Evolutionary conservation across 2,113 vertebrate genomes (phyloP).

Genomic region (Pitta sordida): DNA sequence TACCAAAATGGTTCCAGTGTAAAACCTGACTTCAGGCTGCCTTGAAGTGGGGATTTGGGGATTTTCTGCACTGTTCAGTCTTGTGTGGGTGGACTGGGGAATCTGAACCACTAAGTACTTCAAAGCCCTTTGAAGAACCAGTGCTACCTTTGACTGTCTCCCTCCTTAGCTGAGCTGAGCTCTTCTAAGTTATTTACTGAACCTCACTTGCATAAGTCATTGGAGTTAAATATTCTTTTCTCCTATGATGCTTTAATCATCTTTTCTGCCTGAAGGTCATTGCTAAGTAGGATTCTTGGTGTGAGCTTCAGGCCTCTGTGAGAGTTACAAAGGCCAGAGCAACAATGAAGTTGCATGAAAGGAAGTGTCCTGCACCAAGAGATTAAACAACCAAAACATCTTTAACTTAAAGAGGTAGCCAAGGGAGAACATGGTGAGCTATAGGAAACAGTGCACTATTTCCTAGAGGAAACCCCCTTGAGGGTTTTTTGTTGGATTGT

Average conservation of each 20-base stretch:
- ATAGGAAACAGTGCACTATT: not conserved
- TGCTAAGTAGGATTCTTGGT: not conserved
- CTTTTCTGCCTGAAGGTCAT: not conserved
- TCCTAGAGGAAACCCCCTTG: not conserved
- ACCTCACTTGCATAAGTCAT: not conserved
- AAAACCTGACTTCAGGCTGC: not conserved
- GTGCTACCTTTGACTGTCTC: not conserved
- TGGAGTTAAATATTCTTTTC: not conserved
- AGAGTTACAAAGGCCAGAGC: not conserved
- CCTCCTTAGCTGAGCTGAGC: not conserved
- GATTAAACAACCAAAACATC: not conserved
- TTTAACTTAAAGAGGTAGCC: not conserved
- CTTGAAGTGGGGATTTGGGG: not conserved
- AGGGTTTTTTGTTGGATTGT: not conserved
- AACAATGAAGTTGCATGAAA: not conserved
- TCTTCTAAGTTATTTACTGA: not conserved
- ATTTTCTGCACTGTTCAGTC: not conserved
- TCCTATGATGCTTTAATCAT: not conserved
- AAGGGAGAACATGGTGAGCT: not conserved
- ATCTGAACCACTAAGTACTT: not conserved
- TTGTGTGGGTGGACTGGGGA: not conserved
- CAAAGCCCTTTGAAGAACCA: not conserved
- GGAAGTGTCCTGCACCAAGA: not conserved
- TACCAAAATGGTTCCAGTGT: not conserved
- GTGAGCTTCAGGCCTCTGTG: not conserved